A percentile compares a stretch with the other conserved stretches of the same genome.
phyloP scores from a whole-genome alignment of 2,888 invertebrate genomes.

The Trachelus stipa region DNA sequence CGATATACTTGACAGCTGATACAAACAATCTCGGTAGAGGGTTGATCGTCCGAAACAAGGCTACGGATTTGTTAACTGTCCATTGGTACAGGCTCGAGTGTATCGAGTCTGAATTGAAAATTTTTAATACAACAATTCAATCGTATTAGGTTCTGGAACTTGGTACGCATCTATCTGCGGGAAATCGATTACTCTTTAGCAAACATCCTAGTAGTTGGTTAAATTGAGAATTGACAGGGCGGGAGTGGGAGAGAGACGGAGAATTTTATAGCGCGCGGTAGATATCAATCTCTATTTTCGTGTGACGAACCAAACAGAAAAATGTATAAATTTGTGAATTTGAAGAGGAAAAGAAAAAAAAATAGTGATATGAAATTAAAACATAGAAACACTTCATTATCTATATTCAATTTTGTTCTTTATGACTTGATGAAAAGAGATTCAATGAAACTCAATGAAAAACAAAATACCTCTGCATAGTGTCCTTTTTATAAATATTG shows the following conservation, averaged over 20 bases:
- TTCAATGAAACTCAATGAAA: too few relatives aligned
- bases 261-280: too few relatives aligned
- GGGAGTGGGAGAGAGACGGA: not conserved
- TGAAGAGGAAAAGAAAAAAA: too few relatives aligned
- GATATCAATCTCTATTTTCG: too few relatives aligned
- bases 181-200: not conserved
- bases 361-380: too few relatives aligned
- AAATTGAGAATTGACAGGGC: not conserved
- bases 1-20: not conserved
- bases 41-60: not conserved
- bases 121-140: not conserved
- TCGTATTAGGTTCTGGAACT: not conserved
- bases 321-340: too few relatives aligned
- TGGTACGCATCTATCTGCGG: not conserved
- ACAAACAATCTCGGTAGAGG: not conserved
- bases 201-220: not conserved
- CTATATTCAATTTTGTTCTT: too few relatives aligned
- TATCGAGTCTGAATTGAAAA: not conserved
- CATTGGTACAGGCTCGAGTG: not conserved
- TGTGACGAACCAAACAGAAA: too few relatives aligned
- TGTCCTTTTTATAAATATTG: too few relatives aligned
- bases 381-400: too few relatives aligned
- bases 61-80: not conserved
- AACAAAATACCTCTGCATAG: too few relatives aligned
- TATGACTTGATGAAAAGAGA: too few relatives aligned